These are phyloP conservation scores for Rhodinocichla rosea DNA, from an alignment of 2,113 vertebrate genomes.

Conservation along the genomic window DNA sequence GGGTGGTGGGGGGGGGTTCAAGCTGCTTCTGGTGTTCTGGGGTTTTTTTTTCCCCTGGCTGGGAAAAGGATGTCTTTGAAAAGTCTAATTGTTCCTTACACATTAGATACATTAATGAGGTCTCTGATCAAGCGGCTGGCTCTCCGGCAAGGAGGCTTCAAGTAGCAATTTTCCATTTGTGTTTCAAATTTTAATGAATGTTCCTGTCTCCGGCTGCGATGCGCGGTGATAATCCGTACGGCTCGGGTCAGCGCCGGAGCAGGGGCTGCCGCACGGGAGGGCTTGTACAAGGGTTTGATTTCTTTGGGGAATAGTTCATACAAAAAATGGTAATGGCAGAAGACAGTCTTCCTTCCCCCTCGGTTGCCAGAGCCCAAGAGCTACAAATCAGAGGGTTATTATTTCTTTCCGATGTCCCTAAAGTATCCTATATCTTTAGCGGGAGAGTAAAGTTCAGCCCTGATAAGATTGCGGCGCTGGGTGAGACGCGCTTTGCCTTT, in stretches of 20 bases:
- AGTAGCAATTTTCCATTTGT: slow-evolving; percentile 78
- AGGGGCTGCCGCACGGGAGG: slow-evolving; percentile 24
- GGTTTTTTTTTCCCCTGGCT: not conserved
- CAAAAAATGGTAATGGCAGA: slow-evolving; percentile 33
- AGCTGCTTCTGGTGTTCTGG: not conserved
- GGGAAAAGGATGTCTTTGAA: slow-evolving; percentile 41
- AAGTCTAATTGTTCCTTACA: slow-evolving; percentile 53
- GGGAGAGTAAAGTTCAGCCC: slow-evolving; percentile 60
- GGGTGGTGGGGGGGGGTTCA: not conserved
- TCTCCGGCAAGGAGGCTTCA: slow-evolving; percentile 67
- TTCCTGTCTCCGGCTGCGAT: slow-evolving; percentile 58
- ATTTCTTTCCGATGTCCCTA: slow-evolving; percentile 65
- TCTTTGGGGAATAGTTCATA: slow-evolving; percentile 60
- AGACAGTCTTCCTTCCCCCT: not conserved
- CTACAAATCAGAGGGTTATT: slow-evolving; percentile 62
- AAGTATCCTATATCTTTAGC: slow-evolving; percentile 63
- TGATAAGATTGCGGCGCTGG: slow-evolving; percentile 55
- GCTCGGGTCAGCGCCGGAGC: slow-evolving; percentile 37
- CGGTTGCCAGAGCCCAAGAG: not conserved
- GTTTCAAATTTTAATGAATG: slow-evolving; percentile 79
- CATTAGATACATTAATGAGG: slow-evolving; percentile 67
- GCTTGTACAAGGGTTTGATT: slow-evolving; percentile 60
- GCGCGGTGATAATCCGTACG: slow-evolving; percentile 28
- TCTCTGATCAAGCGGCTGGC: slow-evolving; percentile 61
- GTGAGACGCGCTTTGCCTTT: slow-evolving; percentile 7